Evolutionary conservation across 2,888 invertebrate species (phyloP), one percentile per base, ranked within the genome.

Genomic region (Malthinus seriepunctatus): DNA sequence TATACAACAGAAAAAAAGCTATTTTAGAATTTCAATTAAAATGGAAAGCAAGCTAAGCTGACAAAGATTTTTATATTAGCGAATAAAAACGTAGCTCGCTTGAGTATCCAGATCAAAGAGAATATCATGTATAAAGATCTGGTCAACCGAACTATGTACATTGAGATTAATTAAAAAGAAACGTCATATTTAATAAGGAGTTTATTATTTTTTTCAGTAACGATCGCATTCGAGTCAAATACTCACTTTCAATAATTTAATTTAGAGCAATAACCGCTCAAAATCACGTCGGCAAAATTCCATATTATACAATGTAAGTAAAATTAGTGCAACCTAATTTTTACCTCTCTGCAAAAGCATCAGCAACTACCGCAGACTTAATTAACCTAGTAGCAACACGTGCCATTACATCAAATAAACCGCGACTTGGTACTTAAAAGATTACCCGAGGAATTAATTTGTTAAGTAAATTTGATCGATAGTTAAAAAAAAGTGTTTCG

Each of bases 291-390:
- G 45, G 37, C 37, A 35, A 37, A 11, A 45, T 37, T 37, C 35
- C 37, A 35, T 52, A 2, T 23, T 23, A 2, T 5, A 23, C 3
- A 23, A 5, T 23, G 3, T 3, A 23, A 23, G 23, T 23, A 23
- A 23, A 2, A 23, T 23, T 23, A 23, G 3, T 23, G 23, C 23
- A 23, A 23, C 23, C 23, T 23, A 45, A 46, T 52, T 51, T 52
- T 45, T 52, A 52, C 52, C 52, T 51, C 45, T 46, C 45, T 46
- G 45, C 5, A 32, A 46, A 35, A 46, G 44, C 52, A 23, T 46
- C 52, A 46, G 46, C 45, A 52, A 52, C 52, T 52, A 45, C 52
- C 46, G 31, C 52, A 52, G 39, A 52, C 45, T 52, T 52, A 52
- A 52, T 52, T 52, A 52, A 52, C 45, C 3, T 52, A 52, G 52